Base-by-base conservation (phyloP, 2,113 vertebrate genomes). In the Glaucomys volans region DNA sequence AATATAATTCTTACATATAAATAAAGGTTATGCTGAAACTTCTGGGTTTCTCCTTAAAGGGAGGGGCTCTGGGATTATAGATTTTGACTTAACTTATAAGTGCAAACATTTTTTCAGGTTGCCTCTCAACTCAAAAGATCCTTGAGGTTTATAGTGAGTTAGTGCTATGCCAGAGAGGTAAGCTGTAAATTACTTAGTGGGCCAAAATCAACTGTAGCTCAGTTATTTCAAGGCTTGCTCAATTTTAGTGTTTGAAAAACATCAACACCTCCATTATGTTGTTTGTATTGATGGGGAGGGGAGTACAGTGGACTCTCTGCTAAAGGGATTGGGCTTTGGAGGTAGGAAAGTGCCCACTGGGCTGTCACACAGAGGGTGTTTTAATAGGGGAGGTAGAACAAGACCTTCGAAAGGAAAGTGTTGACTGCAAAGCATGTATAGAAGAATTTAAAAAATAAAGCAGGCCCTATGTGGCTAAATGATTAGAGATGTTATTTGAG, bases 261-360 rank as follows among this genome's bases (percentile, higher is more conserved):
- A 98, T 98, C 98, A 98, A 95, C 96, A 98, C 87, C 86, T 98
- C 96, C 92, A 95, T 96, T 92, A 91, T 98, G 94, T 95, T 96
- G 95, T 97, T 97, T 95, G 86, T 59, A 96, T 42, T 81, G 94
- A 96, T 93, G 90, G 94, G 66, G 6, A 59, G 22, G 92, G 96
- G 97, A 90, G 77, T 92, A 97, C 75, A 89, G 91, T 97, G 71
- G 72, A 95, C 40, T 9, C 72, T 98, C 89, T 97, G 97, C 96
- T 98, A 95, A 97, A 96, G 80, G 71, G 95, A 79, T 94, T 91
- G 26, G 95, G 87, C 84, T 96, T 98, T 90, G 97, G 80, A 97
- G 17, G 64, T 87, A 96, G 95, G 87, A 74, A 97, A 94, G 89
- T 93, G 84, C 94, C 96, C 83, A 96, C 62, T 80, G 72, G 72